A percentile compares a stretch with the other conserved stretches of the same genome.
Evolutionary conservation across 2,888 invertebrate genomes (phyloP).

Genomic region (Yponomeuta evonymella): DNA sequence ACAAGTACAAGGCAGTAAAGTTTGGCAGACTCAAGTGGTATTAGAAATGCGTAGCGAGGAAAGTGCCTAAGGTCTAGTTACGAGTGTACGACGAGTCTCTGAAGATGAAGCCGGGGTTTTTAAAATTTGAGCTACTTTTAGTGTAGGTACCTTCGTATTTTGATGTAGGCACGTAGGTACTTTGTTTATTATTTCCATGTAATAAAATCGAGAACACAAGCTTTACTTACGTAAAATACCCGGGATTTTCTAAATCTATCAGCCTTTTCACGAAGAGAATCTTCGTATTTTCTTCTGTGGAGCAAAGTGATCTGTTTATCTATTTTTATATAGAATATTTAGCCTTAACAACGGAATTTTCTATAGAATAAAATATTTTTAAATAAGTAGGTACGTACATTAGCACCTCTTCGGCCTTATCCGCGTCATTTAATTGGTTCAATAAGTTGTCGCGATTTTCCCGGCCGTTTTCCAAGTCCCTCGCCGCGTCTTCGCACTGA

Average conservation of each 20-base stretch:
- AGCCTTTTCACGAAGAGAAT: conserved; percentile 43
- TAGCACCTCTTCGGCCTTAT: conserved; percentile 34
- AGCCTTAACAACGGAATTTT: no score
- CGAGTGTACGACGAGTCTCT: not conserved
- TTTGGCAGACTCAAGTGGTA: no score
- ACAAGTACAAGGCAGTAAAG: no score
- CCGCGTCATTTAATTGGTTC: conserved; percentile 34
- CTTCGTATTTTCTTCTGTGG: conserved; percentile 49
- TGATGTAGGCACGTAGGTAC: not conserved
- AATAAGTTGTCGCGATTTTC: conserved; percentile 31
- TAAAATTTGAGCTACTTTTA: not conserved
- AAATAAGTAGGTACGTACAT: conserved; percentile 32
- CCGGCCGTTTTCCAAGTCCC: conserved; percentile 33
- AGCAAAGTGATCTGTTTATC: conserved; percentile 19
- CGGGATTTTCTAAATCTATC: conserved; percentile 44
- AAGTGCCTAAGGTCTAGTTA: not conserved
- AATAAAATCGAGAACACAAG: not conserved
- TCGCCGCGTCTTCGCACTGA: conserved; percentile 42
- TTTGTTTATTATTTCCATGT: not conserved
- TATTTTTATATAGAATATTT: no score
- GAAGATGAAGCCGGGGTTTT: not conserved
- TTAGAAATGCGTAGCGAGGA: no score
- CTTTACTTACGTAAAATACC: conserved; percentile 44
- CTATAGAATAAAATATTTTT: conserved; percentile 7
- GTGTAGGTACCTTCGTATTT: not conserved